These are phyloP conservation scores for Sylvilagus floridanus DNA, from an alignment of 2,797 vertebrate species.

Conservation along the genomic window DNA sequence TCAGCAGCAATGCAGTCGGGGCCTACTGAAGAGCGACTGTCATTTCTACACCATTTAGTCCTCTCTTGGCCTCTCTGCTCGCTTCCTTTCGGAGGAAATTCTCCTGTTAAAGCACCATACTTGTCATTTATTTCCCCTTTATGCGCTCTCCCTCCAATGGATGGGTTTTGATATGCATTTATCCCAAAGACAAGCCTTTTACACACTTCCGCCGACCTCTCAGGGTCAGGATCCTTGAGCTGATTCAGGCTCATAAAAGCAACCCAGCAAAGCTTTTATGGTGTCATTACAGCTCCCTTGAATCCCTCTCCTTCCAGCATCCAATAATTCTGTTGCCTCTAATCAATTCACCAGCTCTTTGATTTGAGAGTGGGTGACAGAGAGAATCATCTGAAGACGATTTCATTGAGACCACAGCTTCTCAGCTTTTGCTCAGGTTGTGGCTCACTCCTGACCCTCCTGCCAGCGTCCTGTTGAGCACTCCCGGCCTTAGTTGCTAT, in stretches of 20 bases:
- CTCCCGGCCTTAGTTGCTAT: constrained; percentile 29
- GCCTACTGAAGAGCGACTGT: constrained; percentile 94
- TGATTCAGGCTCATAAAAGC: constrained; percentile 86
- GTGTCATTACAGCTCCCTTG: constrained; percentile 84
- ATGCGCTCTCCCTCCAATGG: not conserved
- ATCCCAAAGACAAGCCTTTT: constrained; percentile 86
- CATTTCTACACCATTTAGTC: constrained; percentile 97
- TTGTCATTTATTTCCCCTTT: constrained; percentile 79
- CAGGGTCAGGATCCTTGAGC: constrained; percentile 83
- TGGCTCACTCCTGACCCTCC: constrained; percentile 10
- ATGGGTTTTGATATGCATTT: constrained; percentile 85
- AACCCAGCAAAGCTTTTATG: constrained; percentile 86
- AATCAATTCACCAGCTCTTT: constrained; percentile 83
- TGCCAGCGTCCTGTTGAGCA: constrained; percentile 24
- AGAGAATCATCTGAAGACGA: constrained; percentile 65
- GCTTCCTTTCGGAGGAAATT: constrained; percentile 88
- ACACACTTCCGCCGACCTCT: constrained; percentile 85
- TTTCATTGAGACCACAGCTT: constrained; percentile 43
- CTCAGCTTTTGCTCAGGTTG: not conserved
- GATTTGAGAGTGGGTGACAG: constrained; percentile 68
- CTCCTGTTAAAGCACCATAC: constrained; percentile 86
- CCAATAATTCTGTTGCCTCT: constrained; percentile 81
- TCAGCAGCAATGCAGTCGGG: constrained; percentile 92
- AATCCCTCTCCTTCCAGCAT: constrained; percentile 83
- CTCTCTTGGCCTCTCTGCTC: constrained; percentile 88